Conservation (phyloP, 2,888 invertebrate genomes). For the Endotricha flammealis region DNA sequence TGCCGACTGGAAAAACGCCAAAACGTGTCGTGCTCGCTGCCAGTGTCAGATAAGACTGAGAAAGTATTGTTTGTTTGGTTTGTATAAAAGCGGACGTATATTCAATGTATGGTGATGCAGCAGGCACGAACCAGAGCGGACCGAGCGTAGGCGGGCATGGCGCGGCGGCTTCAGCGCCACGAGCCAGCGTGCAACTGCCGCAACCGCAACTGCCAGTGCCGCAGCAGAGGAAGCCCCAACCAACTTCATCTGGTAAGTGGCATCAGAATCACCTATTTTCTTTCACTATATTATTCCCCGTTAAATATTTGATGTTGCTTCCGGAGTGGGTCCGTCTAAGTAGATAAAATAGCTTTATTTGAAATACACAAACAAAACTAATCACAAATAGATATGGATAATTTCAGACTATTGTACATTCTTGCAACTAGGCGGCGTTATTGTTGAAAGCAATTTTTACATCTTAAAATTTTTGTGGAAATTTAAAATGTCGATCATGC, state of each 20-base stretch:
- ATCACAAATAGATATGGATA: no score
- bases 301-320: no score
- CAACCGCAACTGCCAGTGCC: conserved; percentile 20
- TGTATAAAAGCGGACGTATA: not conserved
- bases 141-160: conserved; percentile 19
- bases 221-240: conserved; percentile 39
- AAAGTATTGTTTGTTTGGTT: not conserved
- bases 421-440: no score
- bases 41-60: not conserved
- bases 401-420: no score
- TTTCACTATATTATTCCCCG: no score
- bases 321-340: no score
- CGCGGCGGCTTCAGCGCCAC: conserved; percentile 17
- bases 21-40: not conserved
- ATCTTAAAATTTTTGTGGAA: no score
- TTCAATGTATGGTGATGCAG: not conserved
- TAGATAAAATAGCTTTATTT: no score
- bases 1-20: not conserved
- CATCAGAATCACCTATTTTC: not conserved
- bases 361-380: no score
- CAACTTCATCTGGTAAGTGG: conserved; percentile 58
- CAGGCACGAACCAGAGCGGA: conserved; percentile 24
- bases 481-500: no score
- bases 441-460: no score
- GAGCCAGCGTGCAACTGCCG: conserved; percentile 15